phyloP scores from a whole-genome alignment of 2,797 vertebrate genomes.

The Amphiprion clarkii region DNA sequence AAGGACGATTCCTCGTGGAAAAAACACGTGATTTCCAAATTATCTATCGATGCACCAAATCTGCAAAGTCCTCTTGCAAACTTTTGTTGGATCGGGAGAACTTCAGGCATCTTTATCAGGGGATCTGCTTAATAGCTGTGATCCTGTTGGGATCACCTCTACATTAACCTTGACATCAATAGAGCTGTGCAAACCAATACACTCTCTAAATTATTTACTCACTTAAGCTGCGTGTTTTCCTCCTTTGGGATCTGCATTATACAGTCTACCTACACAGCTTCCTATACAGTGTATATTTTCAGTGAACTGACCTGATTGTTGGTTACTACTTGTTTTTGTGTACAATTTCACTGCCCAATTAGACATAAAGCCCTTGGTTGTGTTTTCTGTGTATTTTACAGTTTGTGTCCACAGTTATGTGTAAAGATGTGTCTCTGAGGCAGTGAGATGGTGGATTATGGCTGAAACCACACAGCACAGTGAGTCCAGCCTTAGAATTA shows the following conservation, averaged over 20 bases:
- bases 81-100: neutral
- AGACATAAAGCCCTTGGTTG: no score
- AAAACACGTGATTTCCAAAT: neutral
- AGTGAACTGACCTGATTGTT: no score
- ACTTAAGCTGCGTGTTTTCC: no score
- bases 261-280: no score
- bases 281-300: no score
- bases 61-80: neutral
- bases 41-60: neutral
- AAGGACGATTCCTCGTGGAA: neutral
- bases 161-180: neutral
- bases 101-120: neutral
- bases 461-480: neutral
- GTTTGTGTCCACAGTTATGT: no score
- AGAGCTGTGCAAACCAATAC: neutral
- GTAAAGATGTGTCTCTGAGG: no score
- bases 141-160: neutral
- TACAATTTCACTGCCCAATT: no score
- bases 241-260: no score
- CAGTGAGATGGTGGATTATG: neutral
- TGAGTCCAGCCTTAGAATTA: slow-evolving; percentile 34
- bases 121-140: rapidly evolving
- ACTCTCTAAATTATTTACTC: no score
- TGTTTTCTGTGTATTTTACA: no score
- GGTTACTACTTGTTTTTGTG: no score